Evolutionary conservation across 2,797 vertebrate genomes (phyloP).

Genomic region (Myotis daubentonii): DNA sequence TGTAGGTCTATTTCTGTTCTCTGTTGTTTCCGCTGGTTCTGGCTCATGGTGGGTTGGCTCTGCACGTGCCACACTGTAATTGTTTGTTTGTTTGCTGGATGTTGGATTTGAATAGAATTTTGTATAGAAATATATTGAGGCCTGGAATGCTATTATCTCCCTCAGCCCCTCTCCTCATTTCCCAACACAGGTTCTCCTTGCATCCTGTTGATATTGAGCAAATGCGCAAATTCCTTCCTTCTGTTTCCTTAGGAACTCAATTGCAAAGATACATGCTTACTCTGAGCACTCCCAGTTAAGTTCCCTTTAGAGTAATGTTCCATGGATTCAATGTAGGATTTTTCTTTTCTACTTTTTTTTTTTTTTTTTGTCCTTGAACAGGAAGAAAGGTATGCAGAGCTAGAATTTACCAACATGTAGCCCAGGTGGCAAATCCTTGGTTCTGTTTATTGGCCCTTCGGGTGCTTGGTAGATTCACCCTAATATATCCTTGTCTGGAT

Average conservation of each 20-base stretch:
- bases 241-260: neutral
- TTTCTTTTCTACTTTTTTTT: neutral
- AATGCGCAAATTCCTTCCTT: neutral
- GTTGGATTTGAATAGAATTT: neutral
- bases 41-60: neutral
- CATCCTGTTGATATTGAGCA: neutral
- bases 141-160: neutral
- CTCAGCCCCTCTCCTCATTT: neutral
- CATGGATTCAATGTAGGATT: neutral
- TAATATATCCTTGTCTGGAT: neutral
- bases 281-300: neutral
- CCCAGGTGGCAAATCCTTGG: neutral
- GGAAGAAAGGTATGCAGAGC: neutral
- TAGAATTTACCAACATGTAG: neutral
- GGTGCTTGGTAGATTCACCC: neutral
- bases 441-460: neutral
- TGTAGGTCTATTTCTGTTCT: neutral
- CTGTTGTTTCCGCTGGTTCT: neutral
- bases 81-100: neutral
- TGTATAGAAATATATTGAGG: neutral
- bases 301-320: neutral
- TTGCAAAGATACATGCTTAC: neutral
- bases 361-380: neutral
- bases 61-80: neutral
- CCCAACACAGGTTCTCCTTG: neutral